Evolutionary conservation across 2,888 invertebrate genomes (phyloP).

Genomic region (Drosophila mayaguana): DNA sequence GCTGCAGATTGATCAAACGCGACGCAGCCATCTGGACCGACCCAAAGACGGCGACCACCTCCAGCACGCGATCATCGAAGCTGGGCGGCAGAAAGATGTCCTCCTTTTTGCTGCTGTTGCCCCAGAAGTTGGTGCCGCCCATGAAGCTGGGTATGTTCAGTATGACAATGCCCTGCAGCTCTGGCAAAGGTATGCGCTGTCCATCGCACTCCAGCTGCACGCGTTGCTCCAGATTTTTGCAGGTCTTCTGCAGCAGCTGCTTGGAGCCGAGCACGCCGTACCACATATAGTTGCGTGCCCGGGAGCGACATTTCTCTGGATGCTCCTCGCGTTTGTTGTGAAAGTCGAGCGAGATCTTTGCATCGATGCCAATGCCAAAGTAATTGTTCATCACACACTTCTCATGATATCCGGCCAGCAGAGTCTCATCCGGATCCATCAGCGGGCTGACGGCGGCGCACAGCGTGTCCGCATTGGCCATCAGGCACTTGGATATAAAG

Average conservation of each 20-base stretch:
- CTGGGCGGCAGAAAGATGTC: slow-evolving; percentile 96
- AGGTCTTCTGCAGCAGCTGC: slow-evolving; percentile 94
- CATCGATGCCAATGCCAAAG: slow-evolving; percentile 99
- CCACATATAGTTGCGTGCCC: slow-evolving; percentile 99
- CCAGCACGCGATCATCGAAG: slow-evolving; percentile 97
- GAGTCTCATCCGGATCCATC: slow-evolving; percentile 95
- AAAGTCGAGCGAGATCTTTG: slow-evolving; percentile 98
- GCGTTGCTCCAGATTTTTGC: slow-evolving; percentile 97
- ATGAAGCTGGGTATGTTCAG: slow-evolving; percentile 98
- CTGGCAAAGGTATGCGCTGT: slow-evolving; percentile 96
- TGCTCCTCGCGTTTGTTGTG: slow-evolving; percentile 98
- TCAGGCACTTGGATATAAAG: slow-evolving; percentile 96
- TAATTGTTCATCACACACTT: slow-evolving; percentile 99
- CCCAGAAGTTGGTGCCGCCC: slow-evolving; percentile 99
- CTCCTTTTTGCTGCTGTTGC: slow-evolving; percentile 95
- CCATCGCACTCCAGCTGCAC: slow-evolving; percentile 98
- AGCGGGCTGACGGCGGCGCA: slow-evolving; percentile 98
- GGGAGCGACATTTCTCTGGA: slow-evolving; percentile 97
- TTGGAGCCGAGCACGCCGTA: slow-evolving; percentile 92
- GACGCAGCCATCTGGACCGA: slow-evolving; percentile 99
- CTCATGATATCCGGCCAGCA: slow-evolving; percentile 95
- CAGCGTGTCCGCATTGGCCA: slow-evolving; percentile 97
- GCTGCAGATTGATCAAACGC: slow-evolving; percentile 96
- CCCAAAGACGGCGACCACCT: slow-evolving; percentile 99
- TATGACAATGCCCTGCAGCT: slow-evolving; percentile 98